Base-by-base conservation (phyloP, 1,140 invertebrate genomes). In the Zaprionus tsacasi region DNA sequence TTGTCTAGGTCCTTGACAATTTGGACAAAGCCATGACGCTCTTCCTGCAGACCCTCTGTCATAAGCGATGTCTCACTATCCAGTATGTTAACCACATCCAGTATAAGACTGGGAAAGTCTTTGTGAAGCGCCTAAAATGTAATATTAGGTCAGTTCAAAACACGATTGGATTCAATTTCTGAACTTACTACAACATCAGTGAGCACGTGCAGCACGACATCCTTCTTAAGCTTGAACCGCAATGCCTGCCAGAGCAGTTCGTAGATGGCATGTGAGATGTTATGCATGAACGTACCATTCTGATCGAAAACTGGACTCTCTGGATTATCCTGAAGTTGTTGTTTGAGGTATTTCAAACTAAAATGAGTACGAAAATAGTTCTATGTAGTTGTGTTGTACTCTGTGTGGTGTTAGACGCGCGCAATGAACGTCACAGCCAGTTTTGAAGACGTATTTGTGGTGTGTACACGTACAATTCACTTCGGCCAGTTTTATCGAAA, bases 1-100 rank as follows among this genome's bases (percentile, higher is more conserved):
- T 96, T 95, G 93, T 97, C 95, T 82, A 95, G 93, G 93, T 96
- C 96, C 93, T 96, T 95, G 6, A 98, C 95, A 78, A 98, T 94
- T 82, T 94, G 95, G 86, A 95, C 95, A 93, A 97, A 97, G 91
- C 95, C 95, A 85, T 95, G 93, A 66, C 96, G 94, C 81, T 96
- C 95, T 83, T 95, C 95, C 70, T 93, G 93, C 73, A 94, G 93
- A 33, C 96, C 94, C 78, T 95, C 93, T 21, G 93, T 92, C 76
- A 89, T 82, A 6, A 91, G 60, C 15, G 94, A 94, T 6, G 95
- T 96, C 93, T 97, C 96, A 43, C 95, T 95, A 93, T 98, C 97
- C 60, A 96, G 93, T 55, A 97, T 94, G 85, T 95, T 96, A 58
- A 97, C 94, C 58, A 97, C 94, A 92, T 98, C 97, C 66, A 97